Conservation (phyloP, 1,140 invertebrate genomes). For the Cydia amplana region DNA sequence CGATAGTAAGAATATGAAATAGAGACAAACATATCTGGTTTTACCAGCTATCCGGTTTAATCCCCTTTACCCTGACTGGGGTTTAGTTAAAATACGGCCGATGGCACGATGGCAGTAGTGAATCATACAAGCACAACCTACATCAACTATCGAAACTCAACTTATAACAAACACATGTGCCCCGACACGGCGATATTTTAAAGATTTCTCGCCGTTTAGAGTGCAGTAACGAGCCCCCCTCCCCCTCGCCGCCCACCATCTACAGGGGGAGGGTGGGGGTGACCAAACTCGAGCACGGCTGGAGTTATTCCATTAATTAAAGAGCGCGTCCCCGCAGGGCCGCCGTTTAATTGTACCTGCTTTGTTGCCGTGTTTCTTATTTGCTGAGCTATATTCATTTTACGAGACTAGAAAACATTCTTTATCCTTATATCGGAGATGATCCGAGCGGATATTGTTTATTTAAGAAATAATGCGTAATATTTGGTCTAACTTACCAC, state of each 20-base stretch:
- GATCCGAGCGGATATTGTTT: too few relatives aligned
- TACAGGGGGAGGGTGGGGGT: constrained; percentile 4
- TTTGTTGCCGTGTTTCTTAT: constrained; percentile 30
- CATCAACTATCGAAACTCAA: constrained; percentile 33
- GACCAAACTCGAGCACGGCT: constrained; percentile 35
- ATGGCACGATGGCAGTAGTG: neutral
- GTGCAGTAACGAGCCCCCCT: constrained; percentile 34
- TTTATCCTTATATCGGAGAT: neutral
- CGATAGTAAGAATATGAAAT: too few relatives aligned
- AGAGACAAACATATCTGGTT: too few relatives aligned
- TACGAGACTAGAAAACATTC: neutral
- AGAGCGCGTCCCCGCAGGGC: constrained; percentile 29
- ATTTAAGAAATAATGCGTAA: too few relatives aligned
- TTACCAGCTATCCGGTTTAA: too few relatives aligned
- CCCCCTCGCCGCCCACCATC: neutral
- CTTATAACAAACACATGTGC: constrained; percentile 38
- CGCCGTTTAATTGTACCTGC: constrained; percentile 32
- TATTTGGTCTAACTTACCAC: too few relatives aligned
- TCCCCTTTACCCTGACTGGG: too few relatives aligned
- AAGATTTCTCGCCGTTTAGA: constrained; percentile 39
- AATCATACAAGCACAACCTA: constrained; percentile 32
- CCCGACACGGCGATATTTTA: constrained; percentile 40
- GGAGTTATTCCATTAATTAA: constrained; percentile 74
- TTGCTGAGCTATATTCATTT: constrained; percentile 1
- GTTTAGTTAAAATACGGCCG: neutral